These are phyloP conservation scores for Calyptommatus sinebrachiatus DNA, from an alignment of 2,113 vertebrate genomes.

Conservation along the genomic window DNA sequence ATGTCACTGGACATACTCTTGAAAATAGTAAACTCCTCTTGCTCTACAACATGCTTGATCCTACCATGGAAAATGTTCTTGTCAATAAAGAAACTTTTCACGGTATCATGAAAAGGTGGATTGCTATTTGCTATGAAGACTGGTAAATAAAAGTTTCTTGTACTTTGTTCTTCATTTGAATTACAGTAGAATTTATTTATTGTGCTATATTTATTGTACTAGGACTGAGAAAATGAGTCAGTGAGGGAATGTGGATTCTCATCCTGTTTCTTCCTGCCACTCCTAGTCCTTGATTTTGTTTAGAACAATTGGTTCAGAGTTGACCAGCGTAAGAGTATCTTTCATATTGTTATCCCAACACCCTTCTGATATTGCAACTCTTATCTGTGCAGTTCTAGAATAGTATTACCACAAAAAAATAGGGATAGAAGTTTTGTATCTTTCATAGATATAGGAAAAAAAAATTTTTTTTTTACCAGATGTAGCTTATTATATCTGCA, in stretches of 20 bases:
- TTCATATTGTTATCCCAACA: not conserved
- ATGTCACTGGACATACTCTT: not conserved
- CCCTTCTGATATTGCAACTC: too few relatives aligned
- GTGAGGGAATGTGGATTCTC: too few relatives aligned
- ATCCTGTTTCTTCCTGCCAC: not conserved
- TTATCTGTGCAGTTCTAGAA: too few relatives aligned
- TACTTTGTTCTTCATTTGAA: fast-evolving
- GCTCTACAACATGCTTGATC: not conserved
- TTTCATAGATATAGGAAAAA: too few relatives aligned
- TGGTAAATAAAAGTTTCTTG: not conserved
- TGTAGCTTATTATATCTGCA: too few relatives aligned
- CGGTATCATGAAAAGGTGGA: not conserved
- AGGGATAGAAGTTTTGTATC: too few relatives aligned
- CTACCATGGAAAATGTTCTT: not conserved
- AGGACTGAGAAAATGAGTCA: too few relatives aligned
- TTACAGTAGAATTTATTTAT: not conserved
- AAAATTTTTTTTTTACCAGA: too few relatives aligned
- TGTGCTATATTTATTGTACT: not conserved
- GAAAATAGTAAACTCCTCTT: not conserved
- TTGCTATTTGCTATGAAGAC: not conserved
- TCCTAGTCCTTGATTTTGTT: too few relatives aligned
- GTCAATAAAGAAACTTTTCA: not conserved
- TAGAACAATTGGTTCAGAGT: too few relatives aligned
- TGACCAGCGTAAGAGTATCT: not conserved
- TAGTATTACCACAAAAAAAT: too few relatives aligned